Conservation (phyloP, 2,797 vertebrate species). For the Mastacembelus armatus region DNA sequence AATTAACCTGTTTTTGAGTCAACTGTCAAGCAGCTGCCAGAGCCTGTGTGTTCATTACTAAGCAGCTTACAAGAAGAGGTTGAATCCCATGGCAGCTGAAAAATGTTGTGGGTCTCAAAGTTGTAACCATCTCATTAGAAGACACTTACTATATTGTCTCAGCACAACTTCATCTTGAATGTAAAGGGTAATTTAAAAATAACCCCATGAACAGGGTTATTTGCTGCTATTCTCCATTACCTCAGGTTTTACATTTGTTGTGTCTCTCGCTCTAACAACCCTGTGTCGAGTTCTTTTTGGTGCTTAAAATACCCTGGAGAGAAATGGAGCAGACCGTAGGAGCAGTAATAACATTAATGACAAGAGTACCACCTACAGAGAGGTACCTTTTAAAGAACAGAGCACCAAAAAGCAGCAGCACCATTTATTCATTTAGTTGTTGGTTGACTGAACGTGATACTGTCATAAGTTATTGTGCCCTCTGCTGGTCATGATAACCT, state of each 20-base stretch:
- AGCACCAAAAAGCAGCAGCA: not conserved
- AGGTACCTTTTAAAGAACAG: not conserved
- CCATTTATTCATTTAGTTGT: not conserved
- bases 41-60: conserved; percentile 9
- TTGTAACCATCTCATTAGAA: not conserved
- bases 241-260: not conserved
- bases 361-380: not conserved
- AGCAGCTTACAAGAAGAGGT: conserved; percentile 22
- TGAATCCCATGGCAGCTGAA: not conserved
- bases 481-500: conserved; percentile 13
- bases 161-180: not conserved
- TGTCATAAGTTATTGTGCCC: conserved; percentile 18
- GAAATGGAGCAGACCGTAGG: not conserved
- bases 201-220: no score
- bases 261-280: not conserved
- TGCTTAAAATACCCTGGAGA: not conserved
- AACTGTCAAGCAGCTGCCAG: conserved; percentile 29
- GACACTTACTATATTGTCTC: not conserved
- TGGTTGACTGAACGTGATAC: not conserved
- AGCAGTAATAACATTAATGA: not conserved
- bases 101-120: not conserved
- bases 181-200: not conserved
- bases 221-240: not conserved
- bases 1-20: conserved; percentile 23
- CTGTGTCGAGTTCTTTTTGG: not conserved